Evolutionary conservation across 2,113 vertebrate species (phyloP), one percentile per base, ranked within the genome.

Genomic region (Poecilia latipinna): DNA sequence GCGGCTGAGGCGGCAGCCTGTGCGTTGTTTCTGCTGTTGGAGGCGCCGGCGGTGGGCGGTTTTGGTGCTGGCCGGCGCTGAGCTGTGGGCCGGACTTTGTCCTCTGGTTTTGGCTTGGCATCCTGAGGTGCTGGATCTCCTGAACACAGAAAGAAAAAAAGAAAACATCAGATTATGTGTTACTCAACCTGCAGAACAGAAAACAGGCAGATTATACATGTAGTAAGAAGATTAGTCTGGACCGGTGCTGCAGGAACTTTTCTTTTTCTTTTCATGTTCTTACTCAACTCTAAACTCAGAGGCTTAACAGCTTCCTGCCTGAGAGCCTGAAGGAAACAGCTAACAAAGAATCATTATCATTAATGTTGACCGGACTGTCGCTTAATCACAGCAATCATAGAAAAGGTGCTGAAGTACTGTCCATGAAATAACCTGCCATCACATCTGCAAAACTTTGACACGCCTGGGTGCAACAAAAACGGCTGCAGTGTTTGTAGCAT

Each of bases 61-160:
- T 91, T 92, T 10, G 90, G 86, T 65, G 88, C 88, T 0, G 65
- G 85, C 13, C 88, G 85, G 85, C 89, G 84, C 65, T 65, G 79
- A 19, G 77, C 94, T 92, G 90, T 91, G 86, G 92, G 93, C 79
- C 95, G 96, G 84, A 96, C 95, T 82, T 97, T 97, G 92, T 95
- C 95, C 94, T 97, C 96, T 72, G 96, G 94, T 48, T 96, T 97
- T 80, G 95, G 87, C 94, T 93, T 44, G 95, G 94, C 77, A 96
- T 95, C 0, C 85, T 94, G 93, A 88, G 70, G 95, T 90, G 94
- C 95, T 92, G 94, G 94, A 81, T 97, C 97, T 75, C 96, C 97
- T 99, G 17, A 57, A n/a, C 7, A 2, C 51, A 83, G 51, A 83
- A 68, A 89, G 57, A 83, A 75, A 72, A 75, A 62, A 82, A 64